Base-by-base conservation (phyloP, 2,113 vertebrate species). In the Pangasianodon gigas region DNA sequence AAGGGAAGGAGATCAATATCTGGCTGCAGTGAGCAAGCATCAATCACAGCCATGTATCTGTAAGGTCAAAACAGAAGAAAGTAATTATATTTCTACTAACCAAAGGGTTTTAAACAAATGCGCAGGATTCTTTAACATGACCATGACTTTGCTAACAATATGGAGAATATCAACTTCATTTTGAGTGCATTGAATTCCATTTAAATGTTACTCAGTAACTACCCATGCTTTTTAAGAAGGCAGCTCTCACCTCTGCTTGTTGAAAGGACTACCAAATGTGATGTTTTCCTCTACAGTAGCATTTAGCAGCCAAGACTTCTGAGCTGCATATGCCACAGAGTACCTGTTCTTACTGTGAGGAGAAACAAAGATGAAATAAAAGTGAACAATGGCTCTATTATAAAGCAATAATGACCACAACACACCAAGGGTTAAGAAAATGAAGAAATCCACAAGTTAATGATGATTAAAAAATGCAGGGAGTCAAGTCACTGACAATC, bases 231-330 rank as follows among this genome's bases (percentile, higher is more conserved):
- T 87, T 60, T 18, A 52, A 48, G 2, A 1, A 58, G 14, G 62
- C 11, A n/a, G 62, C 19, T 41, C 75, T 92, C 94, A 99, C 98
- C 98, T 97, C 91, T 99, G 98, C 81, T 99, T 99, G 90, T 94
- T 98, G 93, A 99, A 99, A 6, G 97, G 96, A 88, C 97, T 97
- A 29, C 98, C 98, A 79, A 99, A 99, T 26, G 97, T 99, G 89
- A 99, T 99, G 94, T 99, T 99, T 37, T 99, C 98, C 92, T 99
- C 98, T 90, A 99, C 97, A 0, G 98, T 99, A 13, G 98, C 97
- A 56, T 99, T 99, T 87, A 99, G 95, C 91, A 99, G 96, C 98
- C 98, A 99, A 0, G 98, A 98, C 93, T 99, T 99, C 94, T 99
- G 98, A 87, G 98, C 96, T 67, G 98, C 98, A 0, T 99, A 99